Base-by-base conservation (phyloP, 2,797 vertebrate genomes). In the Protosalanx chinensis region DNA sequence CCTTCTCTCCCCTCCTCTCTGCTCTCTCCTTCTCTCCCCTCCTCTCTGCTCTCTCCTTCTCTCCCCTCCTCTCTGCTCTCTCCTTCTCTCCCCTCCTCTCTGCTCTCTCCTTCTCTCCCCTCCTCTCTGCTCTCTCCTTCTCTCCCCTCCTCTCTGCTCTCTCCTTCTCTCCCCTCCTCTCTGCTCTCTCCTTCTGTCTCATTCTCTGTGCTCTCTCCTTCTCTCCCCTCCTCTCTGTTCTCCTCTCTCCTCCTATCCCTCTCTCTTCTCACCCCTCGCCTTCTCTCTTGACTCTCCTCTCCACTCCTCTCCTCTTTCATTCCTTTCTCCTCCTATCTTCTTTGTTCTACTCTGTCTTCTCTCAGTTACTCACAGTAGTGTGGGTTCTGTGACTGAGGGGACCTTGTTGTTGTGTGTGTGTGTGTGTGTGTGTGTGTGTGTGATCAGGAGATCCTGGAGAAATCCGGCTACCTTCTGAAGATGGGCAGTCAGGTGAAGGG, bases 381-480 rank as follows among this genome's bases (percentile, higher is more conserved):
- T 15, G 3, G n/a, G n/a, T 59, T 53, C 20, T 53, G 16, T 20
- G 18, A 67, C 6, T 46, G 13, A 23, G 5, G 20, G 29, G 2
- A 20, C 33, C 32, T 27, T 72, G 27, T 75, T 51, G n/a, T n/a
- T n/a, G n/a, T n/a, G n/a, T n/a, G n/a, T n/a, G 33, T 66, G 13
- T 57, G 3, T 35, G 56, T 56, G 12, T 75, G 15, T 77, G 20
- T 66, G 16, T n/a, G 46, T 70, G n/a, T 29, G 76, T 71, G 30
- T 59, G 23, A 78, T 3, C 63, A 98, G 97, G 96, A 98, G 81
- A 92, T 90, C 49, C 79, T 96, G 83, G 97, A 98, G 86, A 98
- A 98, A 86, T 96, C 95, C 0, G 96, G 97, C 62, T 98, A 98
- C 90, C 90, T 98, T 85, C 88, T 98, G 82, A 98, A 98, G 90